These are phyloP conservation scores for Lampropteryx suffumata DNA, from an alignment of 2,888 invertebrate species.

Conservation along the genomic window DNA sequence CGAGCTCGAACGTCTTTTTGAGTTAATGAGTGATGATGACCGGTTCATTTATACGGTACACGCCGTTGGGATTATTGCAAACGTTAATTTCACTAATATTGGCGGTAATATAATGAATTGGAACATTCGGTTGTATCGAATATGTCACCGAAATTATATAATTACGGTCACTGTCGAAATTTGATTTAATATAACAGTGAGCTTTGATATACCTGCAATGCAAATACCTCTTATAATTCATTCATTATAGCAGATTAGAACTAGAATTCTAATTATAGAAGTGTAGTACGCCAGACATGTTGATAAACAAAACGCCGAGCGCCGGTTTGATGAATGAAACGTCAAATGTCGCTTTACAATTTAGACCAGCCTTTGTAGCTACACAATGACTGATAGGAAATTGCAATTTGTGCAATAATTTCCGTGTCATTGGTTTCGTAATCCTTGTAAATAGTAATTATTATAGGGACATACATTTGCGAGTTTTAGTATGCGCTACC, in stretches of 20 bases:
- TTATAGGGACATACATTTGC: background rate
- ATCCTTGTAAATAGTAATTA: background rate
- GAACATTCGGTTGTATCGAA: constrained; percentile 27
- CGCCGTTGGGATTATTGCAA: constrained; percentile 36
- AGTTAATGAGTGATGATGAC: constrained; percentile 41
- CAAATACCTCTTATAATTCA: background rate
- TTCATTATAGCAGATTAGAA: background rate
- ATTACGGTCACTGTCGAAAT: background rate
- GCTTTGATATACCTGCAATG: background rate
- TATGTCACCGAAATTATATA: background rate
- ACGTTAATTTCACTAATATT: constrained; percentile 44
- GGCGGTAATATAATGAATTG: constrained; percentile 36
- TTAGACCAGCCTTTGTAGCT: constrained; percentile 35
- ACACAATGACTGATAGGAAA: constrained; percentile 36
- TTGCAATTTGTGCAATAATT: constrained; percentile 40
- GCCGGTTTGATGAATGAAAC: constrained; percentile 50
- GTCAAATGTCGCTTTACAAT: constrained; percentile 40
- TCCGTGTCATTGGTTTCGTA: constrained; percentile 21
- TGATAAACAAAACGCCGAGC: constrained; percentile 31
- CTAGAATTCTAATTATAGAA: constrained; percentile 9
- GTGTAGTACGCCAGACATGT: constrained; percentile 9
- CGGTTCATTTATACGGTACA: constrained; percentile 41
- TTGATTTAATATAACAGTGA: too few species aligned
- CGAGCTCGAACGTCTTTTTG: constrained; percentile 8
- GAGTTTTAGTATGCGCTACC: background rate